Conservation (phyloP, 1,140 invertebrate genomes). For the Euwallacea similis region DNA sequence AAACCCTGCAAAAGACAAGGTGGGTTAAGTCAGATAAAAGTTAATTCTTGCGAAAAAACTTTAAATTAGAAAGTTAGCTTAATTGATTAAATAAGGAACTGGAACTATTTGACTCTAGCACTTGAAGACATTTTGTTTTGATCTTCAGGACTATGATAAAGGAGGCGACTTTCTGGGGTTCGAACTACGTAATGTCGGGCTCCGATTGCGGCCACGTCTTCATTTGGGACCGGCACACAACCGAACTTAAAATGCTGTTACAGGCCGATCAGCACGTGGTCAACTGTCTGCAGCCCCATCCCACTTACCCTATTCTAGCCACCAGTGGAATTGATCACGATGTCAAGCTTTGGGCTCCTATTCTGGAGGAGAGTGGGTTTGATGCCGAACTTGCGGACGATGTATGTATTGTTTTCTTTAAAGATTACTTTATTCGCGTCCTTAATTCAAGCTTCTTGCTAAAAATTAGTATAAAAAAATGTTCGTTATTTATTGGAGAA, state of each 20-base stretch:
- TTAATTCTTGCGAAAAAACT: not conserved
- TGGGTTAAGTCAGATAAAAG: too few relatives aligned
- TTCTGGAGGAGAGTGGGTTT: slow-evolving; percentile 63
- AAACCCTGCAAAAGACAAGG: too few relatives aligned
- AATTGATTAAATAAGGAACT: not conserved
- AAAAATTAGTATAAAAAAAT: not conserved
- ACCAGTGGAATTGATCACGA: slow-evolving; percentile 91
- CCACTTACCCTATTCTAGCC: slow-evolving; percentile 76
- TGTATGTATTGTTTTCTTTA: slow-evolving; percentile 57
- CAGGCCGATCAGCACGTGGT: slow-evolving; percentile 86
- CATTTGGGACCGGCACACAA: slow-evolving; percentile 67
- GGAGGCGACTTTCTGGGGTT: slow-evolving; percentile 87
- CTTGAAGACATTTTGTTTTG: not conserved
- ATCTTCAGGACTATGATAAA: slow-evolving; percentile 83
- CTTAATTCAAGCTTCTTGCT: too few relatives aligned
- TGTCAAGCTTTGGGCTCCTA: slow-evolving; percentile 83
- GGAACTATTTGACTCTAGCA: not conserved
- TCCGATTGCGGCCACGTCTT: slow-evolving; percentile 86
- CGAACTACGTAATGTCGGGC: slow-evolving; percentile 80
- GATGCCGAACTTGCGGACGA: slow-evolving; percentile 68
- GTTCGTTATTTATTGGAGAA: not conserved
- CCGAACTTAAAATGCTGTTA: slow-evolving; percentile 73
- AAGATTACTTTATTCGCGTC: too few relatives aligned
- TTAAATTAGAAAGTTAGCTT: not conserved
- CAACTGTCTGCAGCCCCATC: slow-evolving; percentile 86